Base-by-base conservation (phyloP, 2,888 invertebrate genomes). In the Cylindroiulus punctatus region DNA sequence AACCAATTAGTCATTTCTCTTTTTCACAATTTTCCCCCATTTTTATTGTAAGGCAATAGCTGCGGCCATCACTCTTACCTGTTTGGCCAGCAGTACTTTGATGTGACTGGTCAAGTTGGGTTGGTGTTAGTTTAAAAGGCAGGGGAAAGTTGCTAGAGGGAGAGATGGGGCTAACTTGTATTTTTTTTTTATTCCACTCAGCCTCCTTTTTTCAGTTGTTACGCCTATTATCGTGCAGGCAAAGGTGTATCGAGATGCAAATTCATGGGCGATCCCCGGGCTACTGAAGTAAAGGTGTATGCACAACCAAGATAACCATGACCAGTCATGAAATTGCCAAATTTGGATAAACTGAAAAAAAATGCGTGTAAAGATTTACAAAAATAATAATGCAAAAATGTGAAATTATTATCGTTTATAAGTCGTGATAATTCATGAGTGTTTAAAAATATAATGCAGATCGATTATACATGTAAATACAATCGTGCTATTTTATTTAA, bases 161-260 rank as follows among this genome's bases (percentile, higher is more conserved):
- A 30, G 30, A 30, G 76, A 76, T 76, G 76, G 14, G 76, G 76
- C 22, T 76, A 30, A 76, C 76, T 76, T 30, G 76, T 65, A 10
- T 2, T 65, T 65, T 65, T 57, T 65, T 76, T 76, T 30, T 26
- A 30, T 76, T 30, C 7, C 30, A 76, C 76, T 76, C 76, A 30
- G 30, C 76, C 10, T 30, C 17, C 65, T 65, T 65, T 65, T 65
- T 65, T 65, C 26, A 22, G n/a, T 65, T 26, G 14, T 76, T 30
- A 76, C 76, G 76, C 30, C 76, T 76, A 76, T 76, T 76, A 30
- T 30, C 26, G 22, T 76, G 26, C 30, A 30, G 76, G 30, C 30
- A 76, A 76, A 76, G 76, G 76, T 76, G 76, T 76, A 76, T 76
- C 76, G 26, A 76, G 30, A 30, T 76, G 76, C 76, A 76, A 76